These are phyloP conservation scores for Andrena camellia DNA, from an alignment of 2,888 invertebrate species.

Conservation along the genomic window DNA sequence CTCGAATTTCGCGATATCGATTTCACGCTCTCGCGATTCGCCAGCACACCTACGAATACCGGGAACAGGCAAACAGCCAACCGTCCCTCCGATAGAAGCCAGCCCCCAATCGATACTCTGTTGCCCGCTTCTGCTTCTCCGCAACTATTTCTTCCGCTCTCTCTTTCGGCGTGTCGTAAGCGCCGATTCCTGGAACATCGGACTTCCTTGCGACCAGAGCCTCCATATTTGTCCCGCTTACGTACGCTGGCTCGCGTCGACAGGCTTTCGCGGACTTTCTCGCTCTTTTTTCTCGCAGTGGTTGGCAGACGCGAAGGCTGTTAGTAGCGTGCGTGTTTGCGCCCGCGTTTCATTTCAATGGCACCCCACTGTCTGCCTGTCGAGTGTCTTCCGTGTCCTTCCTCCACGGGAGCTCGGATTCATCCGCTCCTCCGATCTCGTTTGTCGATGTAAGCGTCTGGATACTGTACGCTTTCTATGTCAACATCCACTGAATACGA, in stretches of 20 bases:
- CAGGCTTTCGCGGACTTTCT: conserved; percentile 13
- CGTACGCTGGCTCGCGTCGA: conserved; percentile 5
- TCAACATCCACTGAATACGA: not conserved
- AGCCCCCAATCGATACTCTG: conserved; percentile 17
- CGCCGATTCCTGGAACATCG: conserved; percentile 50
- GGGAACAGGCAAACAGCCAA: conserved; percentile 1
- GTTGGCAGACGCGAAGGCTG: conserved; percentile 5
- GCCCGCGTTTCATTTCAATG: conserved; percentile 34
- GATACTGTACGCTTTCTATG: not conserved
- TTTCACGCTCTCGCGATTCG: conserved; percentile 14
- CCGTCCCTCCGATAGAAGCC: not conserved
- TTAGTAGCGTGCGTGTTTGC: not conserved
- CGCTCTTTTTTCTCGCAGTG: conserved; percentile 10
- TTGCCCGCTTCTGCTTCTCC: not conserved
- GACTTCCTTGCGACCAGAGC: conserved; percentile 31
- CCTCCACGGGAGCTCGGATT: conserved; percentile 8
- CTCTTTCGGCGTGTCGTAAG: not conserved
- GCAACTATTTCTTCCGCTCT: not conserved
- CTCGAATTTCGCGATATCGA: not conserved
- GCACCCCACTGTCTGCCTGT: conserved; percentile 7
- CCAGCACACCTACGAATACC: not conserved
- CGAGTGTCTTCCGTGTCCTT: conserved; percentile 22
- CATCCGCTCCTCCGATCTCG: not conserved
- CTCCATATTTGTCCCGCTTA: conserved; percentile 35
- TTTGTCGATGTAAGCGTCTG: conserved; percentile 20